These are phyloP conservation scores for Rhorus exstirpatorius DNA, from an alignment of 2,888 invertebrate species.

Conservation along the genomic window DNA sequence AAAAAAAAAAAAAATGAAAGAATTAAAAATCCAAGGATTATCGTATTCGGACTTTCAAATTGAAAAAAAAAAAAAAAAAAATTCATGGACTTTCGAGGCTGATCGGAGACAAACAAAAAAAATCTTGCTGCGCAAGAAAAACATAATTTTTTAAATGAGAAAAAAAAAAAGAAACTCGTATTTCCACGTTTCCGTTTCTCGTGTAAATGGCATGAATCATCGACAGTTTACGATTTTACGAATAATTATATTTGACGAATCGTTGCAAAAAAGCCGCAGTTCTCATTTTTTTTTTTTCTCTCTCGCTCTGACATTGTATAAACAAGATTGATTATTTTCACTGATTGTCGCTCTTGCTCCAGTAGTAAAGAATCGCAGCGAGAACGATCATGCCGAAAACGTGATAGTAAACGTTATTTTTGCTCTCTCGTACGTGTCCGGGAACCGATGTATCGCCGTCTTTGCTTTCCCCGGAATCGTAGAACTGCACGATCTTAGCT, in stretches of 20 bases:
- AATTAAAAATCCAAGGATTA: too few species aligned
- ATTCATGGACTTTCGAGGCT: too few species aligned
- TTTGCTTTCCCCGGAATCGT: slow-evolving; percentile 89
- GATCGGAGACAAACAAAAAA: background rate
- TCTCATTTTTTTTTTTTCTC: slow-evolving; percentile 1
- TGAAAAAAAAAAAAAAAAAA: too few species aligned
- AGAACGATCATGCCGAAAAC: slow-evolving; percentile 82
- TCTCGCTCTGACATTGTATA: slow-evolving; percentile 35
- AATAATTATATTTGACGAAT: slow-evolving; percentile 49
- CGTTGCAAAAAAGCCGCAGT: slow-evolving; percentile 20
- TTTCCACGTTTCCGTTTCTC: slow-evolving; percentile 36
- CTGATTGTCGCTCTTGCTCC: slow-evolving; percentile 78
- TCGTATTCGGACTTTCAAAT: too few species aligned
- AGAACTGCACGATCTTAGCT: slow-evolving; percentile 95
- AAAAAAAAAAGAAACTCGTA: slow-evolving; percentile 39
- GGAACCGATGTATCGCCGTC: slow-evolving; percentile 90
- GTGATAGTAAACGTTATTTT: slow-evolving; percentile 80
- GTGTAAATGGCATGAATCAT: slow-evolving; percentile 40
- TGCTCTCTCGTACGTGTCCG: slow-evolving; percentile 91
- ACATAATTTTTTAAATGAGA: background rate
- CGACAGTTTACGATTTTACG: slow-evolving; percentile 45
- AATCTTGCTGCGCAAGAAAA: background rate
- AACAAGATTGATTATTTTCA: slow-evolving; percentile 52
- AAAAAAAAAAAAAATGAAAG: too few species aligned
- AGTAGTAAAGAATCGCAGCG: slow-evolving; percentile 79